phyloP scores from a whole-genome alignment of 35 echinoderm and acorn worm genomes.

The Anneissia japonica region DNA sequence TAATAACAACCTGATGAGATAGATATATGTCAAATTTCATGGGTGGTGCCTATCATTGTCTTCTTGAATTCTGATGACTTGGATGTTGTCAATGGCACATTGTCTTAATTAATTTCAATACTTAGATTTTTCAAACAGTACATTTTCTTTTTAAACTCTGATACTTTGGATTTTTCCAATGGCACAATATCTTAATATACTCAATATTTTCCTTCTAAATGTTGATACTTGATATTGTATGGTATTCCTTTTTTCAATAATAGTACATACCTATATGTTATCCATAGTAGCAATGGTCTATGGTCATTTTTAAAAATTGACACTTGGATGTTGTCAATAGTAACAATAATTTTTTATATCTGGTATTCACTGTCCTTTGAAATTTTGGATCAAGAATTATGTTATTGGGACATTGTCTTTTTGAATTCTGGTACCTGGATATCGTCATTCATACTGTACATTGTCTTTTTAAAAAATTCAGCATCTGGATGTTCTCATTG shows the following conservation, averaged over 20 bases:
- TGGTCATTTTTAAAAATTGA: not conserved
- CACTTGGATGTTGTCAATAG: too few species aligned
- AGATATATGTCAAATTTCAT: too few species aligned
- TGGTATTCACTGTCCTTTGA: too few species aligned
- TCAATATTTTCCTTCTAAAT: too few species aligned
- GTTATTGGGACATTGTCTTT: not conserved
- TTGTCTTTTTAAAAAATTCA: not conserved
- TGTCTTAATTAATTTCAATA: not conserved
- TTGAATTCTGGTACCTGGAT: not conserved
- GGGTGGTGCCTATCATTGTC: too few species aligned
- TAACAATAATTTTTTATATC: too few species aligned
- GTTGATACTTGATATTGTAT: too few species aligned
- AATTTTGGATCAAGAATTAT: not conserved
- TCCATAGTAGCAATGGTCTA: not conserved
- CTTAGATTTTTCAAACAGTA: too few species aligned
- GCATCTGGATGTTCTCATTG: too few species aligned
- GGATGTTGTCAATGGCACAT: not conserved
- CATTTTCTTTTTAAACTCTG: too few species aligned
- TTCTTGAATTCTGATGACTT: too few species aligned
- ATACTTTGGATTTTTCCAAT: not conserved
- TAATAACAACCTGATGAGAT: not conserved
- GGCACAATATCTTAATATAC: not conserved
- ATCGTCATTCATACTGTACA: not conserved
- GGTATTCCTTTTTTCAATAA: not conserved
- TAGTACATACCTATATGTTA: not conserved